Conservation (phyloP, 2,113 vertebrate species). For the Phoenicopterus ruber region DNA sequence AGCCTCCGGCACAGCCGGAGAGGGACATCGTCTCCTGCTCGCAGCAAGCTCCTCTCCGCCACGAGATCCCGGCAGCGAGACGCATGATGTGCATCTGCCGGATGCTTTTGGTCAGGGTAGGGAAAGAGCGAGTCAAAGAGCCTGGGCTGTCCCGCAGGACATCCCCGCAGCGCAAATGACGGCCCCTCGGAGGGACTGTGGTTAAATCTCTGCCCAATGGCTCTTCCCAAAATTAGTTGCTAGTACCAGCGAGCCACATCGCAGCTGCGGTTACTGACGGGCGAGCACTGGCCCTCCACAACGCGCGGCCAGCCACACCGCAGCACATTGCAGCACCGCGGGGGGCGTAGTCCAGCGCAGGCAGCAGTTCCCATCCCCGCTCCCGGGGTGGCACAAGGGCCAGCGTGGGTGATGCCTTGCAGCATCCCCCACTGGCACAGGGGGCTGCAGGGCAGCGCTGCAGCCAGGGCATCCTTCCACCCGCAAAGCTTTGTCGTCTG, state of each 20-base stretch:
- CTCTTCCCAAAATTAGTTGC: not conserved
- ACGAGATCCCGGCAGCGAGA: not conserved
- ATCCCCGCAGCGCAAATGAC: not conserved
- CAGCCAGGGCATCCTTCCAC: not conserved
- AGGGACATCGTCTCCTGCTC: not conserved
- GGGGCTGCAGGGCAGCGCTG: not conserved
- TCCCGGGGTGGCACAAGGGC: rapidly evolving
- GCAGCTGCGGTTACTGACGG: not conserved
- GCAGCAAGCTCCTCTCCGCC: not conserved
- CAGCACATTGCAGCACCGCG: rapidly evolving
- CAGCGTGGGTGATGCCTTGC: rapidly evolving
- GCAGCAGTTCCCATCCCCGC: not conserved
- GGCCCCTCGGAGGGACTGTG: not conserved
- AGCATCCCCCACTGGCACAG: not conserved
- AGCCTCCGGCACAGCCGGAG: rapidly evolving
- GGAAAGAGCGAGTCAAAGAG: not conserved
- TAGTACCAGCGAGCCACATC: not conserved
- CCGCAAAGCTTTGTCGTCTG: not conserved
- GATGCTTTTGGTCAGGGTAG: not conserved
- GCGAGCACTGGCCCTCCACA: not conserved
- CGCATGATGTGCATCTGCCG: rapidly evolving
- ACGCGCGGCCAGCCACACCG: rapidly evolving
- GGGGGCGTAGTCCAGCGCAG: not conserved
- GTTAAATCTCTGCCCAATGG: not conserved
- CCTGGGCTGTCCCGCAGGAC: not conserved